Evolutionary conservation across 1,140 invertebrate species (phyloP).

Genomic region (Macrobrachium nipponense): DNA sequence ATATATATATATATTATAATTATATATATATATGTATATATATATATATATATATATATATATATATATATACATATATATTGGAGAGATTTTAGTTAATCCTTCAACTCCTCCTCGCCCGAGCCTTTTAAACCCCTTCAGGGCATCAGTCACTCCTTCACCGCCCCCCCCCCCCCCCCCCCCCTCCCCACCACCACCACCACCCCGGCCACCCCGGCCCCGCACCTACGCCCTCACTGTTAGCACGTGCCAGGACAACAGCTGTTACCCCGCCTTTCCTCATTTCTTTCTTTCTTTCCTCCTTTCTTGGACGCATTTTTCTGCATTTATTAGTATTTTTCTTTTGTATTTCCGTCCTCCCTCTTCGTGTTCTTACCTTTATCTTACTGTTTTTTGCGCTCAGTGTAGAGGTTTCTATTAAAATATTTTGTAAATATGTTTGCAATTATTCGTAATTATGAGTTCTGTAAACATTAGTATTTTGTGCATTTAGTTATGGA

Average conservation of each 20-base stretch:
- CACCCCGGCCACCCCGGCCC: background rate
- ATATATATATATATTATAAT: too few species aligned
- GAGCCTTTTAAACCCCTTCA: too few species aligned
- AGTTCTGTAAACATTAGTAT: too few species aligned
- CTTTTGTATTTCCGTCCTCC: background rate
- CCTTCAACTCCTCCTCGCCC: too few species aligned
- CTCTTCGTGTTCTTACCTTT: background rate
- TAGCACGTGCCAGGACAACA: conserved; percentile 5
- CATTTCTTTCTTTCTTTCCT: background rate
- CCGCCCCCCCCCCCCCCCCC: too few species aligned
- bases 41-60: conserved; percentile 20
- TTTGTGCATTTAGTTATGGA: too few species aligned
- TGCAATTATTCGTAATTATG: too few species aligned
- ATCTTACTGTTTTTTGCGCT: background rate
- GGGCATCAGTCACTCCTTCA: too few species aligned
- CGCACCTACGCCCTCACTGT: background rate
- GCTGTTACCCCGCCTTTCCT: background rate
- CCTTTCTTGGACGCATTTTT: too few species aligned
- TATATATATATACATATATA: background rate
- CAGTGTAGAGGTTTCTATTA: too few species aligned
- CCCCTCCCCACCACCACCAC: background rate
- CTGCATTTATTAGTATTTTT: too few species aligned
- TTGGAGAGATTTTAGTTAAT: background rate
- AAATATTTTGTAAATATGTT: too few species aligned
- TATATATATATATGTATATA: conserved; percentile 25